Percentiles rank a stretch among this genome's conserved stretches.
These are phyloP conservation scores for Hyperoodon ampullatus DNA, from an alignment of 2,113 vertebrate species.

Conservation along the genomic window DNA sequence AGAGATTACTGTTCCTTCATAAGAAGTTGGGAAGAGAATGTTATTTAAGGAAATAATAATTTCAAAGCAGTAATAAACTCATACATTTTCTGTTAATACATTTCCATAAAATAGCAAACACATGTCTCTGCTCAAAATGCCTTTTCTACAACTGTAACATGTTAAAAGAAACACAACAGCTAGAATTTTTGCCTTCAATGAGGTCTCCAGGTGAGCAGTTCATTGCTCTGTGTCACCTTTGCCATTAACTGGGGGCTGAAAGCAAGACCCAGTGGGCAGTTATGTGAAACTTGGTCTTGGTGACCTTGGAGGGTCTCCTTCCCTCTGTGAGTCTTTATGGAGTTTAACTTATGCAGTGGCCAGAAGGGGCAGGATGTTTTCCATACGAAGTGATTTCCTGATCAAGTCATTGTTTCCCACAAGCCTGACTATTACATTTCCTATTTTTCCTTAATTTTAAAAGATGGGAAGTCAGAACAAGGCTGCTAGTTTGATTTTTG, in stretches of 20 bases:
- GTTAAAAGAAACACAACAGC: not conserved
- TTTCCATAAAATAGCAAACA: not conserved
- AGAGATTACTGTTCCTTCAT: not conserved
- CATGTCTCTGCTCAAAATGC: not conserved
- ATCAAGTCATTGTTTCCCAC: not conserved
- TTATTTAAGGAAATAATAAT: slow-evolving; percentile 34
- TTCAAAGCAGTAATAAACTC: not conserved
- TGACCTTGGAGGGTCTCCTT: not conserved
- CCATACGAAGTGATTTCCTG: not conserved
- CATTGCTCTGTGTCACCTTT: not conserved
- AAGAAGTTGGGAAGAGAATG: not conserved
- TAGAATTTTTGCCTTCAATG: not conserved
- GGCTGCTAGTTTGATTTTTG: slow-evolving; percentile 2
- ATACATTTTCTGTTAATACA: not conserved
- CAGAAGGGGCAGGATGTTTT: not conserved
- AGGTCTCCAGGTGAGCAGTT: not conserved
- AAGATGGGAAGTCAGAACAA: not conserved
- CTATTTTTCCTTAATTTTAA: not conserved
- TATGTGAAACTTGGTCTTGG: not conserved
- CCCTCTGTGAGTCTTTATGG: not conserved
- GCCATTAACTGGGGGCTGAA: not conserved
- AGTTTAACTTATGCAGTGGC: not conserved
- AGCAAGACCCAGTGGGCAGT: not conserved
- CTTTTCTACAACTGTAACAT: not conserved
- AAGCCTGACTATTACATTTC: not conserved